Percentiles rank a stretch among this genome's conserved stretches.
These are phyloP conservation scores for Drosophila ironensis DNA, from an alignment of 1,140 invertebrate species.

Conservation along the genomic window DNA sequence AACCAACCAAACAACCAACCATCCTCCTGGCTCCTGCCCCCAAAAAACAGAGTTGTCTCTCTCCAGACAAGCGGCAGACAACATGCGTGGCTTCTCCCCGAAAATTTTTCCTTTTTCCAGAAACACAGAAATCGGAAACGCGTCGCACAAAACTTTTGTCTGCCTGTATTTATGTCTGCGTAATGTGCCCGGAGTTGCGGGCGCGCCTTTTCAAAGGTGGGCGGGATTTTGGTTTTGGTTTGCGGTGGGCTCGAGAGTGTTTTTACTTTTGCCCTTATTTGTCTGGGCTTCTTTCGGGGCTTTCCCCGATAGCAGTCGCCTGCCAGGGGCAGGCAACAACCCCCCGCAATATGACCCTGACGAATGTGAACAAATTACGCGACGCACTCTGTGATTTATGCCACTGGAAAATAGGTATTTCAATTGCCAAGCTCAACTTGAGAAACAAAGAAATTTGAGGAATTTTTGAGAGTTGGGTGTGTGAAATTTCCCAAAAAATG, in stretches of 20 bases:
- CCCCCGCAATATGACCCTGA: no score
- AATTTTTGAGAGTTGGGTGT: no score
- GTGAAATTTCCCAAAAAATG: no score
- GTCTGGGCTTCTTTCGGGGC: conserved; percentile 41
- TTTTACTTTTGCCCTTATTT: conserved; percentile 28
- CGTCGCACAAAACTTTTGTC: conserved; percentile 73
- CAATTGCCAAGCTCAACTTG: conserved; percentile 16
- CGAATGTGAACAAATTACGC: conserved; percentile 70
- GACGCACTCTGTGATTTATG: conserved; percentile 25
- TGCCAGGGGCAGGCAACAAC: no score
- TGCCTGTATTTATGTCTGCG: conserved; percentile 51
- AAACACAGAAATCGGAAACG: conserved; percentile 41
- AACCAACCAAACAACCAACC: neutral
- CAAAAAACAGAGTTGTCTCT: conserved; percentile 41
- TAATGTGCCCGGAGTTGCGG: conserved; percentile 45
- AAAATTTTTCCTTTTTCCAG: conserved; percentile 4
- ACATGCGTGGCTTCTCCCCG: conserved; percentile 52
- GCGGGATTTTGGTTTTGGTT: conserved; percentile 10
- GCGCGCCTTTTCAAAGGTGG: conserved; percentile 14
- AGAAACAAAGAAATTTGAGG: neutral
- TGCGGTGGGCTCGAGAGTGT: conserved; percentile 14
- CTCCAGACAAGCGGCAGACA: conserved; percentile 68
- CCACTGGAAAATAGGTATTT: conserved; percentile 44
- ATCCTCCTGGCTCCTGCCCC: conserved; percentile 11
- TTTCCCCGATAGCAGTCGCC: conserved; percentile 19